Conservation (phyloP, 2,888 invertebrate species). For the Ormyrus pomaceus region DNA sequence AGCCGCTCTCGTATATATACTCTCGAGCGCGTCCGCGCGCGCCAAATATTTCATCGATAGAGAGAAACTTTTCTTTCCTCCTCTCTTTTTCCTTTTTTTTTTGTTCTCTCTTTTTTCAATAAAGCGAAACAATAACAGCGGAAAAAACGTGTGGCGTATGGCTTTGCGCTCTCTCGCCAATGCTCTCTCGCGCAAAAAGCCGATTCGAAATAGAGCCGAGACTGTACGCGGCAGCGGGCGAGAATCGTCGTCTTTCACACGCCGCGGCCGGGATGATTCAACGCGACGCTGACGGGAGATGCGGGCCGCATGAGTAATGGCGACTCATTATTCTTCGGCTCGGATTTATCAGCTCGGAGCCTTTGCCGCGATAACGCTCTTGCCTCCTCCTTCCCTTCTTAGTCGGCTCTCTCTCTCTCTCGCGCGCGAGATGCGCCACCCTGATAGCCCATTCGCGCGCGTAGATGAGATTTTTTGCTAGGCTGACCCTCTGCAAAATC, state of each 20-base stretch:
- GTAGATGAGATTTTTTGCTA: too few relatives aligned
- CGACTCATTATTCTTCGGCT: slow-evolving; percentile 71
- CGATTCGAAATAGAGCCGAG: neutral
- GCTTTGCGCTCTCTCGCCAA: neutral
- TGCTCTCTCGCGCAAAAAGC: neutral
- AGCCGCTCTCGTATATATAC: slow-evolving; percentile 52
- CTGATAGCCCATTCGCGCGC: slow-evolving; percentile 63
- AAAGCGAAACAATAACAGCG: neutral
- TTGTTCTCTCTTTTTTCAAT: neutral
- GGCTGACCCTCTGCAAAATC: neutral
- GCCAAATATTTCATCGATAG: slow-evolving; percentile 14
- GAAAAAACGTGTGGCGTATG: neutral
- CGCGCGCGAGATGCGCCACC: slow-evolving; percentile 65
- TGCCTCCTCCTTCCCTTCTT: slow-evolving; percentile 63
- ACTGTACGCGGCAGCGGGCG: neutral
- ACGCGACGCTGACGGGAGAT: slow-evolving; percentile 57
- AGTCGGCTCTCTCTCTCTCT: too few relatives aligned
- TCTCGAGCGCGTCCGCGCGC: neutral
- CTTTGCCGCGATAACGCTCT: slow-evolving; percentile 65
- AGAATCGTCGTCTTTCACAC: slow-evolving; percentile 1
- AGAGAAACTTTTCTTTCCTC: slow-evolving; percentile 28
- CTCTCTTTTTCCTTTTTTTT: neutral
- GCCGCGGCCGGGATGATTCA: slow-evolving; percentile 30
- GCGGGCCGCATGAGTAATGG: slow-evolving; percentile 70
- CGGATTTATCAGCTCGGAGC: slow-evolving; percentile 70